Evolutionary conservation across 2,113 vertebrate species (phyloP), one percentile per base, ranked within the genome.

Genomic region (Phrynosoma platyrhinos): DNA sequence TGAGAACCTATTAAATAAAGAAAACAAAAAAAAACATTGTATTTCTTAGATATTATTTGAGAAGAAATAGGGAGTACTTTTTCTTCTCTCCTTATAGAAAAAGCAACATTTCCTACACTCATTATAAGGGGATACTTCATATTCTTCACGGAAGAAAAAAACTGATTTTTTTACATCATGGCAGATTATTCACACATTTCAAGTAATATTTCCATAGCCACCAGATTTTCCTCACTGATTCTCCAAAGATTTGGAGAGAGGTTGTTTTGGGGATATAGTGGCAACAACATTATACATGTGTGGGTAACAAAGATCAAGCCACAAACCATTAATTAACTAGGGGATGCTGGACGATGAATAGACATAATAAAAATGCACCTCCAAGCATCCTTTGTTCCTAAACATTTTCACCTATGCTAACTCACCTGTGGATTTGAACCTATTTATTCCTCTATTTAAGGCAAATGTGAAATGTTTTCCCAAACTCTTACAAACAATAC

Each of bases 401-500:
- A 92, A 91, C 55, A 86, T 1, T 66, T 66, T 40, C 47, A 9
- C 52, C 1, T 77, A 42, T 47, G 85, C 42, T 81, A 81, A 85
- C 47, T 82, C 47, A 90, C 32, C n/a, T 82, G 4, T 55, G 27
- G 9, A 8, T 1, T 71, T 88, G 52, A 83, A 84, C 20, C 87
- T 79, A 62, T 72, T 83, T 21, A 69, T 36, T 75, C 40, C 0
- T 23, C 68, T 42, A 83, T 72, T 9, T 25, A 8, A 62, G 4
- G 21, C 10, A 55, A 85, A 21, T 79, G 89, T 27, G 14, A 32
- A 89, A 79, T 9, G 6, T 0, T 85, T 53, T 84, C 66, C 47
- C 85, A 82, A 82, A 84, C 79, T 5, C 16, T 36, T 79, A 83
- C n/a, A 93, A 95, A 36, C 14, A 78, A 12, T 25, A 77, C 20